Conservation (phyloP, 2,888 invertebrate species). For the Caenorhabditis becei region DNA sequence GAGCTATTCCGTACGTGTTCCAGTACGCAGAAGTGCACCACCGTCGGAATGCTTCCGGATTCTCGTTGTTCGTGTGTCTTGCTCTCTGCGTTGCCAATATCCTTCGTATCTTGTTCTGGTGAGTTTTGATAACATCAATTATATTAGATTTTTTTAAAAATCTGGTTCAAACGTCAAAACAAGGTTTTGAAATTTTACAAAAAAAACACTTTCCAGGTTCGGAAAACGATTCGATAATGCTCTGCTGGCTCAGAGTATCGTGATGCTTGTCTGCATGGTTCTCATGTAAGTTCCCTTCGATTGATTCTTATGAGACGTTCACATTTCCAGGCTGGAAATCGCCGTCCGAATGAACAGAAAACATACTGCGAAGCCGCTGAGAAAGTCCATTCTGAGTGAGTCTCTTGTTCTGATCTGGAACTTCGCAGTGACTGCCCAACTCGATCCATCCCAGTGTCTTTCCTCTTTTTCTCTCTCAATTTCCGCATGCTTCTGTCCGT, state of each 20-base stretch:
- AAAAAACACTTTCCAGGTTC: constrained; percentile 88
- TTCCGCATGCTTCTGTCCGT: constrained; percentile 44
- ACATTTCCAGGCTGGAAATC: constrained; percentile 76
- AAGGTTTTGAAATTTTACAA: not conserved
- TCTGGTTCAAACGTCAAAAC: not conserved
- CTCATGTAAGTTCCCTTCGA: constrained; percentile 84
- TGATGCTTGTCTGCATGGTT: constrained; percentile 96
- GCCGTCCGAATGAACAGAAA: constrained; percentile 80
- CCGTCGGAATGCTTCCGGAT: constrained; percentile 93
- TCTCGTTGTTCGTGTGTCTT: constrained; percentile 96
- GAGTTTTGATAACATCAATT: constrained; percentile 83
- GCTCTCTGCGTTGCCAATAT: constrained; percentile 96
- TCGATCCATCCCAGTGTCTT: constrained; percentile 50
- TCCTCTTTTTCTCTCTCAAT: constrained; percentile 14
- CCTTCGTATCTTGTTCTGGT: constrained; percentile 98
- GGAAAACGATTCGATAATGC: constrained; percentile 97
- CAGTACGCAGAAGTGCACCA: constrained; percentile 91
- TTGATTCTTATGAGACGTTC: not conserved
- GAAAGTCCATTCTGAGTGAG: constrained; percentile 80
- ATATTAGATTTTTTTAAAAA: too few species aligned
- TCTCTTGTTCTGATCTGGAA: constrained; percentile 44
- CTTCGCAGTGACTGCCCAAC: constrained; percentile 37
- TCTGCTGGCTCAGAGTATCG: constrained; percentile 93
- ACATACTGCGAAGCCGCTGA: constrained; percentile 73
- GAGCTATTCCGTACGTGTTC: constrained; percentile 81